Base-by-base conservation (phyloP, 2,888 invertebrate species). In the Nudaria mundana region DNA sequence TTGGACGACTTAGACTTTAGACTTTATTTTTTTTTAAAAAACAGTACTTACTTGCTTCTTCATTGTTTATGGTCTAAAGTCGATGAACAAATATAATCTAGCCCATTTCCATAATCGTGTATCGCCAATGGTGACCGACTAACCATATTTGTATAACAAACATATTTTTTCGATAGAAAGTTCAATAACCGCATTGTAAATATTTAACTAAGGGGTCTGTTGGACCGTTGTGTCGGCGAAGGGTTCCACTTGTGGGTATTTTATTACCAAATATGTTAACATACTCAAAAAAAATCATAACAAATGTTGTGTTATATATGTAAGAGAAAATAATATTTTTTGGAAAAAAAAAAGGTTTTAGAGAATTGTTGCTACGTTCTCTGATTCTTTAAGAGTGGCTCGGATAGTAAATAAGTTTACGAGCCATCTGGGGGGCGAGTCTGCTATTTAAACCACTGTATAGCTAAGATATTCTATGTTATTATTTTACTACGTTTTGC, bases 131-230 rank as follows among this genome's bases (percentile, higher is more conserved):
- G 35, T 54, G 41, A 63, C 53, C 52, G 48, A 57, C 52, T 59
- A 63, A 56, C 45, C 48, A 53, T 71, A 58, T 66, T 63, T 63
- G 62, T 54, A 45, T 53, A 47, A 55, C 63, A 57, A 61, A 71
- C 66, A 70, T 47, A n/a, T 63, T 66, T 74, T 76, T 71, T 67
- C 37, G 65, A 76, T 74, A 71, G 48, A 45, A 54, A 52, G 81
- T 76, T 80, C 76, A 75, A 76, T 70, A 69, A 52, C 72, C 76
- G 65, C 33, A 40, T 29, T 41, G 60, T 59, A 47, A 58, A 63
- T 63, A 66, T 68, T 66, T 71, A 71, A 68, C 72, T 69, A 68
- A 40, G 53, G 63, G 58, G 58, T 45, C 40, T 30, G 29, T 32
- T 30, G 18, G 43, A 46, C 40, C 40, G 44, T 16, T 16, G 34